Evolutionary conservation across 2,797 vertebrate species (phyloP).

Genomic region (Parambassis ranga): DNA sequence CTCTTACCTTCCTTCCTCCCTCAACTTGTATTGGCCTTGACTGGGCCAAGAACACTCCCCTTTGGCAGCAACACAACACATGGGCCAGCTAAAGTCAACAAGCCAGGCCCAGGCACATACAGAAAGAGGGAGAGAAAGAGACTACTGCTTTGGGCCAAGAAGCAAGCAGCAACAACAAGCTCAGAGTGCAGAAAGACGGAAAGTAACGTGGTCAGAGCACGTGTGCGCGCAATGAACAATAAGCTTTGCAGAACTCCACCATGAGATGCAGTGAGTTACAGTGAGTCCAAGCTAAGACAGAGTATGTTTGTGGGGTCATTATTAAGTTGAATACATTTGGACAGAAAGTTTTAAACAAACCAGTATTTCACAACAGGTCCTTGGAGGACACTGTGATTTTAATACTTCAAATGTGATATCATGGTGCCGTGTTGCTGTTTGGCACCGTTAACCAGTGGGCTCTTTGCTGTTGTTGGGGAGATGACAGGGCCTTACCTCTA

Average conservation of each 20-base stretch:
- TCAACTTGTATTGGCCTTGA: slow-evolving; percentile 53
- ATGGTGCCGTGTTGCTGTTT: slow-evolving; percentile 20
- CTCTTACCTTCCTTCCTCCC: slow-evolving; percentile 51
- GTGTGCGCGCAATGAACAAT: not conserved
- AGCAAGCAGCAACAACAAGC: slow-evolving; percentile 54
- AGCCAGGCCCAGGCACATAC: slow-evolving; percentile 67
- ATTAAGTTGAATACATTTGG: not conserved
- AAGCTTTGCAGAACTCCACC: not conserved
- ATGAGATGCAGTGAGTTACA: not conserved
- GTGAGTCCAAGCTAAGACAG: not conserved
- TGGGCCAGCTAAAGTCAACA: slow-evolving; percentile 77
- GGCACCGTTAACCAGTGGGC: not conserved
- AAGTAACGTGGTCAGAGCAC: not conserved
- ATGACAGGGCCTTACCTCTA: slow-evolving; percentile 53
- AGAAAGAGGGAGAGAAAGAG: slow-evolving; percentile 5
- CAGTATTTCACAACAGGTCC: slow-evolving; percentile 9
- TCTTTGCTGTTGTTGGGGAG: slow-evolving; percentile 67
- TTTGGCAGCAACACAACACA: slow-evolving; percentile 69
- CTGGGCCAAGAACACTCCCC: slow-evolving; percentile 56
- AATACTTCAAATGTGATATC: slow-evolving; percentile 28
- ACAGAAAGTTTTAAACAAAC: not conserved
- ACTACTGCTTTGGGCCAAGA: slow-evolving; percentile 26
- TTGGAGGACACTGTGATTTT: slow-evolving; percentile 19
- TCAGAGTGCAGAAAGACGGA: not conserved
- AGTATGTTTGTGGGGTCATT: not conserved